Conservation (phyloP, 2,113 vertebrate species). For the Trematocara zebra region DNA sequence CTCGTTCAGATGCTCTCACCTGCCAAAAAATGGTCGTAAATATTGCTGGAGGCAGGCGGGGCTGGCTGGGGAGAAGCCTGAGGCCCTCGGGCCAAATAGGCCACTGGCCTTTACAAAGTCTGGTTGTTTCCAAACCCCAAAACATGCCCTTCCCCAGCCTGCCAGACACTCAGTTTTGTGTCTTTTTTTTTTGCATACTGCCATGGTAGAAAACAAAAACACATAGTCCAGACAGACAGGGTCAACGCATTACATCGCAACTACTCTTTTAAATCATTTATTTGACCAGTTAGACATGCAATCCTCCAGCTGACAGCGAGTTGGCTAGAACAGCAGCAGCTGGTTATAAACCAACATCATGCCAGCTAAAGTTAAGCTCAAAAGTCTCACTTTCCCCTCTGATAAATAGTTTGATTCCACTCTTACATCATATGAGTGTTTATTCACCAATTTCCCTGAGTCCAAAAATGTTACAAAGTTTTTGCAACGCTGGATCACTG, state of each 20-base stretch:
- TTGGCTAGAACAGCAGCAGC: background rate
- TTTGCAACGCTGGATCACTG: no score
- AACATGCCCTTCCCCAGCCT: background rate
- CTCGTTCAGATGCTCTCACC: conserved; percentile 57
- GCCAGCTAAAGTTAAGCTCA: background rate
- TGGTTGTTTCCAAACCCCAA: background rate
- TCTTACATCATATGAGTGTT: background rate
- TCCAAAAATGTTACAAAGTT: background rate
- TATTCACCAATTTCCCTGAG: background rate
- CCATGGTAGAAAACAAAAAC: background rate
- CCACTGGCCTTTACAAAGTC: conserved; percentile 5
- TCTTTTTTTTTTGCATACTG: background rate
- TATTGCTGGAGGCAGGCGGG: conserved; percentile 42
- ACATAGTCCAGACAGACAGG: background rate
- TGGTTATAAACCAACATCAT: background rate
- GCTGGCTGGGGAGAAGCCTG: conserved; percentile 29
- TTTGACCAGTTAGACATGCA: background rate
- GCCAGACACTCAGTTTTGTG: background rate
- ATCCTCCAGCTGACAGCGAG: background rate
- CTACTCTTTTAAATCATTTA: background rate
- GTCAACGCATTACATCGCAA: background rate
- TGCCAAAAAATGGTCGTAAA: conserved; percentile 59
- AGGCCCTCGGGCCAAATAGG: conserved; percentile 28
- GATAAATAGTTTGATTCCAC: background rate
- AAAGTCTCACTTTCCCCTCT: background rate